phyloP scores from a whole-genome alignment of 2,888 invertebrate genomes.

The Ophioninae sp. region DNA sequence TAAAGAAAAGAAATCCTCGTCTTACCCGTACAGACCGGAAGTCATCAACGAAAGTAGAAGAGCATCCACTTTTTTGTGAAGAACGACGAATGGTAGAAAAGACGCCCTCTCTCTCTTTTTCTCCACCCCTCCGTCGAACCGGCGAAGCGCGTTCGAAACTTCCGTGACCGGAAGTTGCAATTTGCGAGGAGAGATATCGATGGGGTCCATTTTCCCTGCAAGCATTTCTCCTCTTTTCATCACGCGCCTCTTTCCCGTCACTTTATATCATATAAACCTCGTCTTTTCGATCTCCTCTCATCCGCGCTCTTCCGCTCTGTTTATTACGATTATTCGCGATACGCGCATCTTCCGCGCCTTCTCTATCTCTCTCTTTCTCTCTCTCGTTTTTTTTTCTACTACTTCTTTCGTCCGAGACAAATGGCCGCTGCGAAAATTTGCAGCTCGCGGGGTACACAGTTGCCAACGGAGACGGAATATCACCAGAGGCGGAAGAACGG shows the following conservation, averaged over 20 bases:
- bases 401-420: constrained; percentile 4
- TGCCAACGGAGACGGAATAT: background rate
- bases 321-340: constrained; percentile 15
- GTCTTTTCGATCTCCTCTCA: constrained; percentile 8
- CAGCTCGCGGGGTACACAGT: background rate
- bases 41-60: constrained; percentile 28
- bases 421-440: background rate
- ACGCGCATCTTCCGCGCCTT: background rate
- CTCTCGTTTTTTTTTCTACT: too few species aligned
- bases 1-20: constrained; percentile 1
- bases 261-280: background rate
- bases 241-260: background rate
- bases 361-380: too few species aligned
- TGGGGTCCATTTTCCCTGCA: constrained; percentile 18
- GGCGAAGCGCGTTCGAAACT: constrained; percentile 60
- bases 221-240: constrained; percentile 17
- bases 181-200: constrained; percentile 61
- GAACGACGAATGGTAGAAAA: background rate
- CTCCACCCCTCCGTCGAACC: constrained; percentile 26
- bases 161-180: constrained; percentile 66
- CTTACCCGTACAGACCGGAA: constrained; percentile 21
- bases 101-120: background rate
- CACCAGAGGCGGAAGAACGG: background rate
- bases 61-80: constrained; percentile 11
- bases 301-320: constrained; percentile 36